Evolutionary conservation across 30 jellyfish, hydroid and myxozoan species (phyloP).

Genomic region (Pseudorhiza aurosa): DNA sequence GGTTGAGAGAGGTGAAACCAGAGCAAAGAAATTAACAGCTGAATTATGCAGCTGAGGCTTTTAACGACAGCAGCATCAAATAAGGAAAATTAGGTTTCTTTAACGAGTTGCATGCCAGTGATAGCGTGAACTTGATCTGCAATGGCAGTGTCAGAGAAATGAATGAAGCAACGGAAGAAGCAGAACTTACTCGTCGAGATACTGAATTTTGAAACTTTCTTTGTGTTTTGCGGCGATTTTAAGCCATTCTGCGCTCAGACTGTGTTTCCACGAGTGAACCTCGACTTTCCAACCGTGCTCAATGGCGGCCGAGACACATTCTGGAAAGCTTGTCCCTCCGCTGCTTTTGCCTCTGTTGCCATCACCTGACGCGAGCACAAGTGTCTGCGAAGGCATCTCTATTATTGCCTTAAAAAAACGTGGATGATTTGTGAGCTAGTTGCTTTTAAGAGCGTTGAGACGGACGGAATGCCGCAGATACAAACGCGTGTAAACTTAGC

Average conservation of each 20-base stretch:
- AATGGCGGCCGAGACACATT: slow-evolving; percentile 82
- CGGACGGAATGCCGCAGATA: no score
- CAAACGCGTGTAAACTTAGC: no score
- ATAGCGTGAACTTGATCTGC: no score
- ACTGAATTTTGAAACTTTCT: slow-evolving; percentile 44
- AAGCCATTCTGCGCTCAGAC: slow-evolving; percentile 94
- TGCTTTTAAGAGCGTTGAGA: no score
- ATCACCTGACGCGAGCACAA: slow-evolving; percentile 91
- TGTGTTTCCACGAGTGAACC: slow-evolving; percentile 91
- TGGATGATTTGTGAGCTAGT: no score
- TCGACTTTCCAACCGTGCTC: slow-evolving; percentile 97
- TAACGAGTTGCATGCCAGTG: no score
- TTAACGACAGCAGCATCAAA: no score
- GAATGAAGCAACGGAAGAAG: not conserved
- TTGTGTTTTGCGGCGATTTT: slow-evolving; percentile 79
- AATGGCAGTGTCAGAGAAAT: not conserved
- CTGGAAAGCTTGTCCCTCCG: slow-evolving; percentile 83
- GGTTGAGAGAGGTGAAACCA: no score
- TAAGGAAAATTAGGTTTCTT: no score
- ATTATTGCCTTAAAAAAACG: slow-evolving; percentile 78
- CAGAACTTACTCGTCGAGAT: slow-evolving; percentile 75
- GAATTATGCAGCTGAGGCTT: no score
- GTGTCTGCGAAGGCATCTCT: slow-evolving; percentile 86
- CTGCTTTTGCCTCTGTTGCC: slow-evolving; percentile 91
- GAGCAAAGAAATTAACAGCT: no score